phyloP scores from a whole-genome alignment of 2,888 invertebrate genomes.

The Rhynchonema sp. region DNA sequence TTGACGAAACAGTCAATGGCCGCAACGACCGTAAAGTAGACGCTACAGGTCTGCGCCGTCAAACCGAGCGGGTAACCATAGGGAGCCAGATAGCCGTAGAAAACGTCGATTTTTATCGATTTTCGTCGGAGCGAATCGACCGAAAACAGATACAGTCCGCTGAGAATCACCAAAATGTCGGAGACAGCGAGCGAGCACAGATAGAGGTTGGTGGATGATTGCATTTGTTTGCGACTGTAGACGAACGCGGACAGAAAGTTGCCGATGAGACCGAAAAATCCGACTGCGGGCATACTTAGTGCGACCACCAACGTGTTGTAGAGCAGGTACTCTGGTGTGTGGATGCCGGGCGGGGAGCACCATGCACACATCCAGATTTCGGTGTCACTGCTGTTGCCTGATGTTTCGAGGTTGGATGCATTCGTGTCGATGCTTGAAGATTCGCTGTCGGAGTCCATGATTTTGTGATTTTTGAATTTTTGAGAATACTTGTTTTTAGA shows the following conservation, averaged over 20 bases:
- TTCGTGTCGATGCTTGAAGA: too few species aligned
- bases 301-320: conserved; percentile 23
- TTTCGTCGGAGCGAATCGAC: conserved; percentile 15
- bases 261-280: conserved; percentile 10
- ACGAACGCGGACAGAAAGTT: conserved; percentile 23
- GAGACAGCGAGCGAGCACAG: conserved; percentile 21
- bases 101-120: conserved; percentile 12
- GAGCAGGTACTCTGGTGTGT: conserved; percentile 7
- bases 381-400: too few species aligned
- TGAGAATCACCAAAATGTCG: conserved; percentile 19
- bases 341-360: conserved; percentile 37
- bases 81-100: conserved; percentile 15
- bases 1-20: conserved; percentile 23
- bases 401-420: too few species aligned
- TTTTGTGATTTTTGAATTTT: too few species aligned
- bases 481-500: too few species aligned
- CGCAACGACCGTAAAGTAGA: conserved; percentile 27
- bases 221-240: conserved; percentile 15
- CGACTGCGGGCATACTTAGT: conserved; percentile 19
- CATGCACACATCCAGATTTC: too few species aligned
- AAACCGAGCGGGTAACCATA: conserved; percentile 10
- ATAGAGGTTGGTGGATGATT: conserved; percentile 21
- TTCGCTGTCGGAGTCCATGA: too few species aligned
- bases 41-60: conserved; percentile 14
- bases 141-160: conserved; percentile 19